phyloP scores from a whole-genome alignment of 2,888 invertebrate genomes.

The Xanthia icteritia region DNA sequence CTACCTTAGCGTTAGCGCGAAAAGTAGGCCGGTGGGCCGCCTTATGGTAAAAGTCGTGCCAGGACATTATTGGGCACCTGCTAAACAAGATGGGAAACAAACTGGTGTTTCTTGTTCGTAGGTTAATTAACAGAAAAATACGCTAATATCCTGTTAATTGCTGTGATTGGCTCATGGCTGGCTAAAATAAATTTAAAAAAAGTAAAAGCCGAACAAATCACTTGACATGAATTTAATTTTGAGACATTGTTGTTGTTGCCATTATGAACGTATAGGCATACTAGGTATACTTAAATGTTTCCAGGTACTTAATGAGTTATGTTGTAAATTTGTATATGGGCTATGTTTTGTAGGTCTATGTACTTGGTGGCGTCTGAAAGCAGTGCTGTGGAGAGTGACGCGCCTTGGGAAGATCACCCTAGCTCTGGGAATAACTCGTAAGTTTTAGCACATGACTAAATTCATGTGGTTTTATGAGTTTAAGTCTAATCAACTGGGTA shows the following conservation, averaged over 20 bases:
- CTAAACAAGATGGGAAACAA: background rate
- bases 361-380: conserved; percentile 88
- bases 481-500: no score
- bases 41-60: background rate
- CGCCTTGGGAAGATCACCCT: conserved; percentile 80
- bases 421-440: conserved; percentile 85
- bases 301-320: background rate
- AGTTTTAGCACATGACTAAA: conserved; percentile 65
- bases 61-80: background rate
- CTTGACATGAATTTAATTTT: background rate
- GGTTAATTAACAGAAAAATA: background rate
- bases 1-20: no score
- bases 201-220: background rate
- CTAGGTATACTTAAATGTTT: background rate
- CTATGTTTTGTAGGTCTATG: conserved; percentile 80
- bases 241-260: background rate
- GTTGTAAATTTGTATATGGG: background rate
- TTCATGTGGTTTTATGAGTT: no score
- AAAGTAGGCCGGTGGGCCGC: background rate
- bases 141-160: background rate
- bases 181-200: background rate
- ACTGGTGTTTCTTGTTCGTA: background rate
- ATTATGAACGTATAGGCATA: background rate
- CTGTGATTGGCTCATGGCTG: background rate
- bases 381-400: conserved; percentile 88